These are phyloP conservation scores for Agriopis leucophaearia DNA, from an alignment of 2,888 invertebrate genomes.

Conservation along the genomic window DNA sequence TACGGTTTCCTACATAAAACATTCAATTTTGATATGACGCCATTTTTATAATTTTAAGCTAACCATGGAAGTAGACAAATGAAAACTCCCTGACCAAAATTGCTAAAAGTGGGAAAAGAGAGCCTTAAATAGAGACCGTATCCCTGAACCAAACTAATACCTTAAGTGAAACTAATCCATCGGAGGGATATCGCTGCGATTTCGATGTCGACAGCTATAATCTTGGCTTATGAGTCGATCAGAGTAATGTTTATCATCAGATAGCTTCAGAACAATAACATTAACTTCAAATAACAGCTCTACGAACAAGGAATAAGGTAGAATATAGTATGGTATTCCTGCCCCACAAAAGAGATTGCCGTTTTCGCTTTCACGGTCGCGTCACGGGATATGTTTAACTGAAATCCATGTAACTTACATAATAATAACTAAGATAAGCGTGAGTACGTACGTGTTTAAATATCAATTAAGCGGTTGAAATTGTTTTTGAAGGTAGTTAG, in stretches of 20 bases:
- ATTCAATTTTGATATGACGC: too few species aligned
- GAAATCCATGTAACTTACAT: slow-evolving; percentile 20
- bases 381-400: slow-evolving; percentile 26
- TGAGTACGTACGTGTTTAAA: slow-evolving; percentile 33
- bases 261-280: slow-evolving; percentile 16
- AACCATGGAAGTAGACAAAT: too few species aligned
- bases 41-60: too few species aligned
- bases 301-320: slow-evolving; percentile 13
- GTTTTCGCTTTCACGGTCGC: slow-evolving; percentile 36
- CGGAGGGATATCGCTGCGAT: slow-evolving; percentile 39
- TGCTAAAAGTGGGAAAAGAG: too few species aligned
- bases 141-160: slow-evolving; percentile 34
- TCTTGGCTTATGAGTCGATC: slow-evolving; percentile 45
- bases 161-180: slow-evolving; percentile 48
- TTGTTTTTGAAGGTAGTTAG: slow-evolving; percentile 10
- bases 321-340: slow-evolving; percentile 10
- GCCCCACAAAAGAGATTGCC: slow-evolving; percentile 14
- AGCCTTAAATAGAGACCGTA: slow-evolving; percentile 15
- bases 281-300: slow-evolving; percentile 4
- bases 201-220: slow-evolving; percentile 49
- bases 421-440: slow-evolving; percentile 28
- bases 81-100: too few species aligned
- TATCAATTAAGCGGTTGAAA: slow-evolving; percentile 35
- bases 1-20: too few species aligned
- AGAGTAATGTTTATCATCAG: slow-evolving; percentile 52